Percentiles rank a stretch among this genome's conserved stretches.
Evolutionary conservation across 2,797 vertebrate genomes (phyloP).

Genomic region (Rhabdomys pumilio): DNA sequence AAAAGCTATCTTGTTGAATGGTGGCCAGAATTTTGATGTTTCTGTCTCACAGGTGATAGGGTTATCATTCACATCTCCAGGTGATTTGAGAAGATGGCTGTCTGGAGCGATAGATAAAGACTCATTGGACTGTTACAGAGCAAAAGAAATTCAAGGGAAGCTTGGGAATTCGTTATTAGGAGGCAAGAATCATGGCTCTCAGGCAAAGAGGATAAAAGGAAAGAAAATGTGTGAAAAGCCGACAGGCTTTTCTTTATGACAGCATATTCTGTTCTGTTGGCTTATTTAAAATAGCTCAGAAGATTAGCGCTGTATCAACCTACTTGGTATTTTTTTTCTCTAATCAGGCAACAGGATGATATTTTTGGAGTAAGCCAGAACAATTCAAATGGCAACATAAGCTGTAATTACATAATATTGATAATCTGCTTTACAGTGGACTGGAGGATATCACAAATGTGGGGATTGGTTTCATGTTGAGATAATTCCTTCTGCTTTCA

Average conservation of each 20-base stretch:
- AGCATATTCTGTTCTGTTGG: conserved; percentile 44
- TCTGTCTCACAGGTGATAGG: conserved; percentile 84
- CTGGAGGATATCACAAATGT: neutral
- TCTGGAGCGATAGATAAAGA: conserved; percentile 85
- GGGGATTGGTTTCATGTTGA: neutral
- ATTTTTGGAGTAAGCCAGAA: conserved; percentile 1
- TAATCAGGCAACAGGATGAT: conserved; percentile 29
- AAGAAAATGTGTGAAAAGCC: conserved; percentile 70
- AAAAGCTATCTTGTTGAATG: conserved; percentile 83
- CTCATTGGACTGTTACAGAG: conserved; percentile 77
- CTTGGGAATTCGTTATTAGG: conserved; percentile 81
- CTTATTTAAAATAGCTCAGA: conserved; percentile 46
- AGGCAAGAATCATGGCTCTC: conserved; percentile 73
- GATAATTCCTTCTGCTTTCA: neutral
- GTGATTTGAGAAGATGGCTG: conserved; percentile 83
- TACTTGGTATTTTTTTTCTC: conserved; percentile 54
- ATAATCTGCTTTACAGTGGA: neutral
- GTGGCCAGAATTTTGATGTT: conserved; percentile 86
- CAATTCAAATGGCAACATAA: conserved; percentile 51
- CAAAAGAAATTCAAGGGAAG: conserved; percentile 80
- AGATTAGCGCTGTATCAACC: neutral
- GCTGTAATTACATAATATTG: conserved; percentile 9
- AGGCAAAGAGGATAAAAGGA: conserved; percentile 60
- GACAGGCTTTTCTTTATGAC: conserved; percentile 67
- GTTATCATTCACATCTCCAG: conserved; percentile 86